phyloP scores from a whole-genome alignment of 2,113 vertebrate genomes.

The Ahaetulla prasina region DNA sequence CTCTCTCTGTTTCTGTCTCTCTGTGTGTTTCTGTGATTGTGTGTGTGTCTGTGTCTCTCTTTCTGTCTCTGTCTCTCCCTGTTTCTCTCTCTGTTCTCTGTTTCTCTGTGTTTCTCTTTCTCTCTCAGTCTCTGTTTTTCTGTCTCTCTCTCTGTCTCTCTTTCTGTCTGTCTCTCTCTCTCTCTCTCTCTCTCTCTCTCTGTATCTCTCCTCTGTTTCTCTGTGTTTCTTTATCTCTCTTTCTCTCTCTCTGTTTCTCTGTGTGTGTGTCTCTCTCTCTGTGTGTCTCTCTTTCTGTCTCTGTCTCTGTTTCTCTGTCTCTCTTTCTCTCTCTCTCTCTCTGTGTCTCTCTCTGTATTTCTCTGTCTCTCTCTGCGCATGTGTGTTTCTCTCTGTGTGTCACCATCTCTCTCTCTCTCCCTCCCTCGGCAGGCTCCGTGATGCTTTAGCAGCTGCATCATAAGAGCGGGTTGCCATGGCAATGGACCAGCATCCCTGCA shows the following conservation, averaged over 20 bases:
- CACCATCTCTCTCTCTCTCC: background rate
- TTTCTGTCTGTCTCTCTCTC: too few relatives aligned
- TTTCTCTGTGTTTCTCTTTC: too few relatives aligned
- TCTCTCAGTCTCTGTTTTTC: background rate
- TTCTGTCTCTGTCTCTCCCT: background rate
- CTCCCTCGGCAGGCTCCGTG: background rate
- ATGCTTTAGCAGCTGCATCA: background rate
- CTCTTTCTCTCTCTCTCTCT: background rate
- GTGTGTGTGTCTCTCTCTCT: background rate
- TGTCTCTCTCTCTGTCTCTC: too few relatives aligned
- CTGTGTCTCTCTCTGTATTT: too few relatives aligned
- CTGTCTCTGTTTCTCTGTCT: too few relatives aligned
- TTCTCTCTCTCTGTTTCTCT: background rate
- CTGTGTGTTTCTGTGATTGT: too few relatives aligned
- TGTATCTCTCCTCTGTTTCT: accelerated
- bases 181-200: background rate
- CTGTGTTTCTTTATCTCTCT: background rate
- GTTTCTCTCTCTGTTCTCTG: background rate
- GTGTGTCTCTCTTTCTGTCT: too few relatives aligned
- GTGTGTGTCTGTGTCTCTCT: too few relatives aligned
- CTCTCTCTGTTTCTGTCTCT: background rate
- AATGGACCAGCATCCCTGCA: background rate
- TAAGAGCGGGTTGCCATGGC: constrained; percentile 2
- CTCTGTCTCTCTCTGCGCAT: too few relatives aligned
- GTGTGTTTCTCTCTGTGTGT: too few relatives aligned